Percentiles rank a stretch among this genome's conserved stretches.
phyloP scores from a whole-genome alignment of 2,113 vertebrate species.

The Orycteropus afer region DNA sequence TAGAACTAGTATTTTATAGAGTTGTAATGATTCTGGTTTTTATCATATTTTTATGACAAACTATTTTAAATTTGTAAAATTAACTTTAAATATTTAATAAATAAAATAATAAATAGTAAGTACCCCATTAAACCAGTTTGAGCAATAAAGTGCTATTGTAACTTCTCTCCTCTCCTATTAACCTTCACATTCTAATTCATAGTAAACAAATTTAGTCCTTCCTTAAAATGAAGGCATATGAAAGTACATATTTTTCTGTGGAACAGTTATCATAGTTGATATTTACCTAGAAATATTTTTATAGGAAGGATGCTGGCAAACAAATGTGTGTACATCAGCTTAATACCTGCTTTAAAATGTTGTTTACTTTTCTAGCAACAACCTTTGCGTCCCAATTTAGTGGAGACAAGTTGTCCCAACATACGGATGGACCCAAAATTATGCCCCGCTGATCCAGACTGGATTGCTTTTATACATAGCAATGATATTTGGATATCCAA shows the following conservation, averaged over 20 bases:
- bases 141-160: neutral
- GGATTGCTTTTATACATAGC: constrained; percentile 91
- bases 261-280: neutral
- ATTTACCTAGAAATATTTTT: constrained; percentile 53
- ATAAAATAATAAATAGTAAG: neutral
- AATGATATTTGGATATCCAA: constrained; percentile 91
- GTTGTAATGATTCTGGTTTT: constrained; percentile 19
- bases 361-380: constrained; percentile 85
- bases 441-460: constrained; percentile 89
- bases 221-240: constrained; percentile 29
- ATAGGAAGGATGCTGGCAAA: neutral
- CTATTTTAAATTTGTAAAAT: constrained; percentile 41
- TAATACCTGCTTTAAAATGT: constrained; percentile 52
- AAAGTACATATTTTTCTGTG: constrained; percentile 46
- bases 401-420: constrained; percentile 91
- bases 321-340: neutral
- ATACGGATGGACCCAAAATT: constrained; percentile 92
- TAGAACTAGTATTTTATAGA: constrained; percentile 33
- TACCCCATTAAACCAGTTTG: neutral
- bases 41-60: constrained; percentile 25
- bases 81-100: constrained; percentile 29
- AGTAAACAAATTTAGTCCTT: neutral
- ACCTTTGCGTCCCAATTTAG: constrained; percentile 86
- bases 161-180: neutral
- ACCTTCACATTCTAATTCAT: constrained; percentile 35